Conservation (phyloP, 2,797 vertebrate genomes). For the Cygnus olor region DNA sequence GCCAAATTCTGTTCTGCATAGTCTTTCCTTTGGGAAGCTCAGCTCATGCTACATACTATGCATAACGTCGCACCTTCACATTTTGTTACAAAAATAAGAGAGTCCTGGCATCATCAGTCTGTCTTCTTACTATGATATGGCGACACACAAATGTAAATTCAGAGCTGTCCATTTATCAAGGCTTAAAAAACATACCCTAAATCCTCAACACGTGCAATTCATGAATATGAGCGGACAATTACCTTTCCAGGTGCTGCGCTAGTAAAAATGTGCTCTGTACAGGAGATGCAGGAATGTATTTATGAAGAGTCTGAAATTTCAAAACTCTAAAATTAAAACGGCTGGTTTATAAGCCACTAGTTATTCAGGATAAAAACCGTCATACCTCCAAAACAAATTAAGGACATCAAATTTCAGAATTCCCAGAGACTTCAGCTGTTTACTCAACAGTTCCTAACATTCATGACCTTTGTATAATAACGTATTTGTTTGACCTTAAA, state of each 20-base stretch:
- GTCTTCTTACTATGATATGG: background rate
- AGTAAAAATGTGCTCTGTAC: slow-evolving; percentile 36
- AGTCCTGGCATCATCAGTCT: background rate
- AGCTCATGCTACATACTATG: background rate
- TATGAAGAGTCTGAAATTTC: slow-evolving; percentile 30
- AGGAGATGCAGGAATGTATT: slow-evolving; percentile 46
- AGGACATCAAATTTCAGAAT: slow-evolving; percentile 25
- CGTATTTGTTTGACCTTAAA: slow-evolving; percentile 36
- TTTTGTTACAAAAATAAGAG: background rate
- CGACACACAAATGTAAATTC: background rate
- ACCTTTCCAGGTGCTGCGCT: background rate
- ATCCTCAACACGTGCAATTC: background rate
- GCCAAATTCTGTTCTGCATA: background rate
- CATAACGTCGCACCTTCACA: background rate
- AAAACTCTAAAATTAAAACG: slow-evolving; percentile 52
- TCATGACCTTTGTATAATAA: background rate
- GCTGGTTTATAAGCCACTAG: slow-evolving; percentile 45
- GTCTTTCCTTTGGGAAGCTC: background rate
- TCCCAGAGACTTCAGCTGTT: slow-evolving; percentile 43
- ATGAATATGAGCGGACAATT: background rate
- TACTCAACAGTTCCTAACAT: slow-evolving; percentile 25
- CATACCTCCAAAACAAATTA: slow-evolving; percentile 42
- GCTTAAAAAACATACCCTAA: background rate
- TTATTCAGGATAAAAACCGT: slow-evolving; percentile 18
- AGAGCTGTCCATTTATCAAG: background rate